phyloP scores from a whole-genome alignment of 2,113 vertebrate genomes.

The Ia io region DNA sequence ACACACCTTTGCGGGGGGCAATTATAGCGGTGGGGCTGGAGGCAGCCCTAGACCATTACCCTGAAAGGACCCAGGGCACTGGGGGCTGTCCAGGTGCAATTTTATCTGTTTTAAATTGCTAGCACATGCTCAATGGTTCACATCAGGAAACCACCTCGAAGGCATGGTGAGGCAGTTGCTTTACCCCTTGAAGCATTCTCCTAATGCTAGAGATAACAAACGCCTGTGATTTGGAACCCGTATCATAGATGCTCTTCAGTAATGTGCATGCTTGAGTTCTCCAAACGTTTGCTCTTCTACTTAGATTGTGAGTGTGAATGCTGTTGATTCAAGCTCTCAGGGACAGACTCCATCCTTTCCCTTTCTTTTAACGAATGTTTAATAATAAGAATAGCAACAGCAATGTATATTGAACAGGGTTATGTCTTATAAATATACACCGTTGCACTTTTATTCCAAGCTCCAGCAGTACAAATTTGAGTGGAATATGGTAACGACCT shows the following conservation, averaged over 20 bases:
- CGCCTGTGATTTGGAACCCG: background rate
- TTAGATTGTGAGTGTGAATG: background rate
- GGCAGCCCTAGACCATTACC: background rate
- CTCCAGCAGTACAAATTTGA: background rate
- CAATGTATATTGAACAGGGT: background rate
- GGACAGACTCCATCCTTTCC: background rate
- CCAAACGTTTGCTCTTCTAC: background rate
- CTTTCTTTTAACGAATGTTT: background rate
- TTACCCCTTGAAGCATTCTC: background rate
- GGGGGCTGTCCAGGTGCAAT: background rate
- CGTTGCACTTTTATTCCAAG: background rate
- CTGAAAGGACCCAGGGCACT: background rate
- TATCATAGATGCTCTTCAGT: background rate
- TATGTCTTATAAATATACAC: background rate
- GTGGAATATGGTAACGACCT: background rate
- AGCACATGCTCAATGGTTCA: background rate
- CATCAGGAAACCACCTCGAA: background rate
- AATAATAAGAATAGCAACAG: background rate
- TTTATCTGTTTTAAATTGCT: constrained; percentile 5
- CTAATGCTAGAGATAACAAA: background rate
- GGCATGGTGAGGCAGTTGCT: background rate
- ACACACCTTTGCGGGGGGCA: background rate
- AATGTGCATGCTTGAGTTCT: background rate
- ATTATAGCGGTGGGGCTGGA: background rate
- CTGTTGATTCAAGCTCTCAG: background rate